These are phyloP conservation scores for Caenorhabditis sulstoni DNA, from an alignment of 2,888 invertebrate genomes.

Conservation along the genomic window DNA sequence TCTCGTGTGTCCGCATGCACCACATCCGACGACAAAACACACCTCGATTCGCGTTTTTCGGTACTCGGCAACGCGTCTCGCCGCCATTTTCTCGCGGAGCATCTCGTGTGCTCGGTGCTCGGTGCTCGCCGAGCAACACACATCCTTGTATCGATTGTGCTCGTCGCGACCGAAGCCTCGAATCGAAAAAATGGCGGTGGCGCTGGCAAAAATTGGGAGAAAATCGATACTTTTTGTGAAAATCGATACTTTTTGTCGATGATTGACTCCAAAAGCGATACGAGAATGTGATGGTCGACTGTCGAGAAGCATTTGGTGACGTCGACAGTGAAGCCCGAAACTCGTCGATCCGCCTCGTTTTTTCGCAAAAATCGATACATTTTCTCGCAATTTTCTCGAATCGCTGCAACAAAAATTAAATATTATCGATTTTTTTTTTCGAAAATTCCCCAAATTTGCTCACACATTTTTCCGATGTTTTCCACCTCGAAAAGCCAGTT, in stretches of 20 bases:
- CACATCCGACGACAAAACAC: no score
- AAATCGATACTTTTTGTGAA: constrained; percentile 12
- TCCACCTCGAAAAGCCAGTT: constrained; percentile 16
- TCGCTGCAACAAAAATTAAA: constrained; percentile 25
- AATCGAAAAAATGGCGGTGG: background rate
- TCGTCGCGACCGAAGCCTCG: constrained; percentile 17
- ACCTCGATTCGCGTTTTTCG: background rate
- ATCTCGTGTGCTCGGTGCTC: background rate
- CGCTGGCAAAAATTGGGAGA: background rate
- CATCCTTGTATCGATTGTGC: background rate
- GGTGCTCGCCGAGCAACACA: background rate
- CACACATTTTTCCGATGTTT: constrained; percentile 1
- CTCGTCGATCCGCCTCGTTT: background rate
- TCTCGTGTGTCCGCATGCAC: no score
- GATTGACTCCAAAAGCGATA: background rate
- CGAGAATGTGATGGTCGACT: background rate
- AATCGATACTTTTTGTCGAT: constrained; percentile 7
- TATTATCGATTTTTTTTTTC: background rate
- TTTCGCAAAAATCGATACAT: background rate
- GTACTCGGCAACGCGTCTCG: background rate
- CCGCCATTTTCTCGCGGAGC: constrained; percentile 4
- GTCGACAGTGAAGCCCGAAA: constrained; percentile 20
- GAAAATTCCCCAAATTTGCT: background rate
- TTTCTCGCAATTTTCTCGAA: constrained; percentile 1
- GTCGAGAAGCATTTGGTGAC: constrained; percentile 31